These are phyloP conservation scores for Gymnocheta viridis DNA, from an alignment of 2,888 invertebrate genomes.

Conservation along the genomic window DNA sequence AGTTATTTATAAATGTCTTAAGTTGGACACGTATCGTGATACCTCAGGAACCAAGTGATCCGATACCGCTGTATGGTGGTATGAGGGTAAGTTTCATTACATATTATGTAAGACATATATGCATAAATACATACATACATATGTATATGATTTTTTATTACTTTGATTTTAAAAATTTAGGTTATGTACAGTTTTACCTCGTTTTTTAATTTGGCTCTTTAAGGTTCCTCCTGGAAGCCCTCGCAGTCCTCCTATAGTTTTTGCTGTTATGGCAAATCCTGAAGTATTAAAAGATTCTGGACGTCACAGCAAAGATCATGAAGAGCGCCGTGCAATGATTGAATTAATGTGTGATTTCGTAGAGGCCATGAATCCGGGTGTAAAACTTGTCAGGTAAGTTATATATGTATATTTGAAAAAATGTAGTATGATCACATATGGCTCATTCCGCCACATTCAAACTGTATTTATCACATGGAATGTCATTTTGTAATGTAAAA, in stretches of 20 bases:
- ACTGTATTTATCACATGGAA: too few relatives aligned
- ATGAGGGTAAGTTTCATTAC: constrained; percentile 84
- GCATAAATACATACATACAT: neutral
- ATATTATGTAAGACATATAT: neutral
- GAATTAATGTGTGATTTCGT: constrained; percentile 88
- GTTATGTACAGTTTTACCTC: neutral
- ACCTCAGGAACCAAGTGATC: constrained; percentile 86
- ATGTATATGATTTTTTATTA: neutral
- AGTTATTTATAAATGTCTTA: constrained; percentile 86
- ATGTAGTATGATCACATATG: neutral
- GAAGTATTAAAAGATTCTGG: constrained; percentile 87
- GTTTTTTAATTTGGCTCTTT: constrained; percentile 25
- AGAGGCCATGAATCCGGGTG: constrained; percentile 87
- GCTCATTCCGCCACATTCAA: too few relatives aligned
- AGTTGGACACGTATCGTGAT: constrained; percentile 89
- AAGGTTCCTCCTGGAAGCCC: constrained; percentile 85
- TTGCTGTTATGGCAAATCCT: constrained; percentile 89
- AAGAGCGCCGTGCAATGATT: constrained; percentile 87
- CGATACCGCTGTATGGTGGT: constrained; percentile 88
- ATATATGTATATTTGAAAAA: neutral
- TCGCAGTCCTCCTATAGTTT: constrained; percentile 85
- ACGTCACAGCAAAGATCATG: constrained; percentile 86
- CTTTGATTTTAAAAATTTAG: neutral
- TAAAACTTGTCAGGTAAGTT: constrained; percentile 83
- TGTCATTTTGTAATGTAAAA: too few relatives aligned